Base-by-base conservation (phyloP, 2,797 vertebrate genomes). In the Coendou prehensilis region DNA sequence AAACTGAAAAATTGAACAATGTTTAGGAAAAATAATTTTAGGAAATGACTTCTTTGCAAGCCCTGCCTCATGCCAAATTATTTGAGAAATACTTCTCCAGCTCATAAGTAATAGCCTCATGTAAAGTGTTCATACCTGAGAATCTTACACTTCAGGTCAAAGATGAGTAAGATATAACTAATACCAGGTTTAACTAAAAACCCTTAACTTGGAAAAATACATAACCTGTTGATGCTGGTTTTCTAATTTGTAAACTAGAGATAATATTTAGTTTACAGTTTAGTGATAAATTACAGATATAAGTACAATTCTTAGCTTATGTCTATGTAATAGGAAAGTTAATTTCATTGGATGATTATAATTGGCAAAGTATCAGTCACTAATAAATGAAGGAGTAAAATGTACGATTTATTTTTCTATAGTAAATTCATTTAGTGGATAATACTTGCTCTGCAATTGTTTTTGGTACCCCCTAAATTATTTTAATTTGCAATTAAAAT, bases 21-120 rank as follows among this genome's bases (percentile, higher is more conserved):
- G 54, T 89, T 80, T 56, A 73, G 59, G 11, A 79, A 47, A 30
- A 78, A 69, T 61, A n/a, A 50, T 33, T 89, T 63, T 18, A 37
- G 11, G 45, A 67, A 20, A 33, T 37, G 1, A 37, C 9, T 18
- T 78, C 78, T 78, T 69, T 94, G 7, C 13, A 84, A 28, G 2
- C 20, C 33, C 59, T 1, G 5, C 15, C 0, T 30, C 45, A 50
- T 5, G 2, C 0, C 0, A 73, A 50, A 33, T 63, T 91, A 37
- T 54, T 75, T 57, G 56, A 75, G 2, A 22, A 61, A 9, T 47
- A 4, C 50, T 17, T 85, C 18, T 89, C 1, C 0, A 86, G 9
- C 1, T 37, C 30, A 54, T n/a, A 26, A 64, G 3, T 20, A 18
- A 90, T 50, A 47, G 54, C 41, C 17, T 84, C 78, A 67, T 26